Evolutionary conservation across 2,797 vertebrate genomes (phyloP).

Genomic region (Dromococcyx pavoninus): DNA sequence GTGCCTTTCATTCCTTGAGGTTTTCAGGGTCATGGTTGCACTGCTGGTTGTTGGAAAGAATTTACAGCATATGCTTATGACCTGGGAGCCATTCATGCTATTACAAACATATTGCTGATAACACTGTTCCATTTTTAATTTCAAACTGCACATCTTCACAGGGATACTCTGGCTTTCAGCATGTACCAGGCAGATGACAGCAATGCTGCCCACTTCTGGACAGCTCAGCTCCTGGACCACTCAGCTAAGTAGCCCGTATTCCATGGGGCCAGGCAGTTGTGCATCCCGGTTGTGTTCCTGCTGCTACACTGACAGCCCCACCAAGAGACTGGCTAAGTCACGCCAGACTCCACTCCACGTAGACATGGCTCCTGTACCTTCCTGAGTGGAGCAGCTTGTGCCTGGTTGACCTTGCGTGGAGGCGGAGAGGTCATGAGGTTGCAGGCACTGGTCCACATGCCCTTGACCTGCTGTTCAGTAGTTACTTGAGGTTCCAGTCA

Average conservation of each 20-base stretch:
- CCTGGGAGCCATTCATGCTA: background rate
- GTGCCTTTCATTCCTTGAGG: conserved; percentile 15
- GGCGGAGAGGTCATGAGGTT: background rate
- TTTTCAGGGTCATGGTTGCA: background rate
- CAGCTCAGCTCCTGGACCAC: background rate
- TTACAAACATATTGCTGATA: background rate
- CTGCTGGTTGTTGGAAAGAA: background rate
- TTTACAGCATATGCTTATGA: background rate
- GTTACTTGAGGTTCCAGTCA: background rate
- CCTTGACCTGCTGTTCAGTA: background rate
- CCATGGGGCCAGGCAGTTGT: fast-evolving
- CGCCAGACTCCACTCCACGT: fast-evolving
- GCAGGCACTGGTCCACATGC: fast-evolving
- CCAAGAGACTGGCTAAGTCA: fast-evolving
- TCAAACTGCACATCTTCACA: fast-evolving
- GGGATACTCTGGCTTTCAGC: fast-evolving
- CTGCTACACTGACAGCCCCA: background rate
- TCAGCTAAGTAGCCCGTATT: background rate
- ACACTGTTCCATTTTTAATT: background rate
- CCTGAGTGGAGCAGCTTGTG: fast-evolving
- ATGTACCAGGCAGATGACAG: fast-evolving
- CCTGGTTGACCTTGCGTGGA: background rate
- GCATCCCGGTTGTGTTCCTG: background rate
- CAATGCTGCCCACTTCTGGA: fast-evolving
- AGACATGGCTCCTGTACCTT: fast-evolving